These are phyloP conservation scores for Tamandua tetradactyla DNA, from an alignment of 2,797 vertebrate species.

Conservation along the genomic window DNA sequence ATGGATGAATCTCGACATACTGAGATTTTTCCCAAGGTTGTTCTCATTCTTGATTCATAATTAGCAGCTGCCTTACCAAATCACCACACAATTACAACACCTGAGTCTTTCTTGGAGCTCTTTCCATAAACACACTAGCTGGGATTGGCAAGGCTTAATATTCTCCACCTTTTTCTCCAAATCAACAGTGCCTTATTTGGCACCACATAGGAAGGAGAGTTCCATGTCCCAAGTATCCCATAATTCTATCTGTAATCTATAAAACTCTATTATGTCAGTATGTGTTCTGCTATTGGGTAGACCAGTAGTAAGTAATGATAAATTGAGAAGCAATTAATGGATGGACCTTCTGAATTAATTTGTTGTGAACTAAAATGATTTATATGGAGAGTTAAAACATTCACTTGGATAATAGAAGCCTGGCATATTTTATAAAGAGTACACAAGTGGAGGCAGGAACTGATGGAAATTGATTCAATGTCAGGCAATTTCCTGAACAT, in stretches of 20 bases:
- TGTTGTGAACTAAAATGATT: background rate
- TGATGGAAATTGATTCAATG: background rate
- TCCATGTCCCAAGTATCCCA: background rate
- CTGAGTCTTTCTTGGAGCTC: conserved; percentile 53
- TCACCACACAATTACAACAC: background rate
- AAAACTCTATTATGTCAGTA: background rate
- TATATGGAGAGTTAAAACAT: background rate
- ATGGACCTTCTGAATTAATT: background rate
- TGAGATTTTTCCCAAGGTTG: conserved; percentile 47
- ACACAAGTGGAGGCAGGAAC: background rate
- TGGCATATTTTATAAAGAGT: background rate
- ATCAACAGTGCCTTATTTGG: conserved; percentile 37
- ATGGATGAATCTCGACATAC: conserved; percentile 29
- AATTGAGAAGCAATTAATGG: background rate
- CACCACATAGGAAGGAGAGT: background rate
- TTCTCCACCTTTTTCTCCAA: conserved; percentile 24
- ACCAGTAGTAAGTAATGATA: conserved; percentile 16
- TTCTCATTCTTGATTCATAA: conserved; percentile 56
- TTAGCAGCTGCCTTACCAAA: background rate
- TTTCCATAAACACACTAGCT: conserved; percentile 16
- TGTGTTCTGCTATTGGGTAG: background rate
- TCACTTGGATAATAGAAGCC: conserved; percentile 43
- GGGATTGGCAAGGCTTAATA: background rate
- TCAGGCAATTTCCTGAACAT: conserved; percentile 17
- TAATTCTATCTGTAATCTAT: conserved; percentile 34